A percentile compares a stretch with the other conserved stretches of the same genome.
Evolutionary conservation across 2,113 vertebrate species (phyloP).

Genomic region (Baryphthengus martii): DNA sequence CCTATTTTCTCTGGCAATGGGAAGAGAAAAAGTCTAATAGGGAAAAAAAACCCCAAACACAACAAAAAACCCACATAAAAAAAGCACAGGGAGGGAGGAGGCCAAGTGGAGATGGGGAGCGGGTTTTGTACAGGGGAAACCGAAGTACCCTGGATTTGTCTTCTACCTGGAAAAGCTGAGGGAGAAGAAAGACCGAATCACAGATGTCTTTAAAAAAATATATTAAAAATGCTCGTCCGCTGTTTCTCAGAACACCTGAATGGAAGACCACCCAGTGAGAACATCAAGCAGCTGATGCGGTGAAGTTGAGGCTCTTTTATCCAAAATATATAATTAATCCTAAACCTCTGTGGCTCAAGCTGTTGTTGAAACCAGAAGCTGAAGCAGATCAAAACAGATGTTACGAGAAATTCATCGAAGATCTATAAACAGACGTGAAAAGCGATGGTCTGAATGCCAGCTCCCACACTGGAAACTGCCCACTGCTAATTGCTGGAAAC

Average conservation of each 20-base stretch:
- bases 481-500: not conserved
- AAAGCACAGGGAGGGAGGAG: not conserved
- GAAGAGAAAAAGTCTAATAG: not conserved
- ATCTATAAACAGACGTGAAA: not conserved
- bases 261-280: not conserved
- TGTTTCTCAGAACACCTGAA: fast-evolving
- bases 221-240: too few relatives aligned
- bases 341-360: not conserved
- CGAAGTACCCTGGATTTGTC: not conserved
- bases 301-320: not conserved
- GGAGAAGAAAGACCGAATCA: not conserved
- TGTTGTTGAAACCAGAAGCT: not conserved
- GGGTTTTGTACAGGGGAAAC: not conserved
- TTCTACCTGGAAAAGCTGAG: not conserved
- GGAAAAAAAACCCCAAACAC: not conserved
- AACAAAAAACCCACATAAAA: not conserved
- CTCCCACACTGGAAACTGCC: not conserved
- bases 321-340: not conserved
- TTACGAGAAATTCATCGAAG: not conserved
- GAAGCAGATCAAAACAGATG: not conserved
- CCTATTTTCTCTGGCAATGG: not conserved
- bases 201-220: not conserved
- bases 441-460: not conserved
- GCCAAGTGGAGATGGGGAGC: not conserved
- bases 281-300: not conserved